phyloP scores from a whole-genome alignment of 2,797 vertebrate genomes.

The Halcyon chelicuti region DNA sequence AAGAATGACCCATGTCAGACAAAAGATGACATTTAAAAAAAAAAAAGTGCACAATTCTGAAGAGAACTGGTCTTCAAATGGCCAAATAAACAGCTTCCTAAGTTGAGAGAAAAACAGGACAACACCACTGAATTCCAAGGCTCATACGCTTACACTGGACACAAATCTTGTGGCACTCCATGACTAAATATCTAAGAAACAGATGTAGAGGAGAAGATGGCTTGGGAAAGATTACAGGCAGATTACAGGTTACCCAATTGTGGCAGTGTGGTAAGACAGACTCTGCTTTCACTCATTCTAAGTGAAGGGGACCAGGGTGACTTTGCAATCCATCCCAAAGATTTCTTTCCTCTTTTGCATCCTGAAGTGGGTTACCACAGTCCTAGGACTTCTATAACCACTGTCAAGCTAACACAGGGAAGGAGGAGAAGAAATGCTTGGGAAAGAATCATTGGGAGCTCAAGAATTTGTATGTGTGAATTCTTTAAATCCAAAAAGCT shows the following conservation, averaged over 20 bases:
- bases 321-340: background rate
- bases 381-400: background rate
- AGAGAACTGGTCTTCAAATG: background rate
- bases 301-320: background rate
- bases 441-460: background rate
- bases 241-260: accelerated
- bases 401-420: background rate
- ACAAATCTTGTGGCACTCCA: background rate
- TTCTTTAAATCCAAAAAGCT: background rate
- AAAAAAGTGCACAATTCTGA: background rate
- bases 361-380: background rate
- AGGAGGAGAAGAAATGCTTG: background rate
- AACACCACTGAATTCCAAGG: background rate
- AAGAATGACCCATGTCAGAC: background rate
- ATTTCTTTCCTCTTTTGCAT: background rate
- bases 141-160: background rate
- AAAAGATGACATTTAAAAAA: background rate
- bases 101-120: background rate
- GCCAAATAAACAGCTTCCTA: background rate
- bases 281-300: background rate
- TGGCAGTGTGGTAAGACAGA: background rate
- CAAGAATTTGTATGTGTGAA: accelerated
- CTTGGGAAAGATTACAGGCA: background rate
- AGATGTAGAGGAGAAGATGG: background rate
- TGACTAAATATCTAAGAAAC: background rate